Percentiles rank a stretch among this genome's conserved stretches.
Evolutionary conservation across 2,797 vertebrate species (phyloP).

Genomic region (Myoxocephalus aenaeus): DNA sequence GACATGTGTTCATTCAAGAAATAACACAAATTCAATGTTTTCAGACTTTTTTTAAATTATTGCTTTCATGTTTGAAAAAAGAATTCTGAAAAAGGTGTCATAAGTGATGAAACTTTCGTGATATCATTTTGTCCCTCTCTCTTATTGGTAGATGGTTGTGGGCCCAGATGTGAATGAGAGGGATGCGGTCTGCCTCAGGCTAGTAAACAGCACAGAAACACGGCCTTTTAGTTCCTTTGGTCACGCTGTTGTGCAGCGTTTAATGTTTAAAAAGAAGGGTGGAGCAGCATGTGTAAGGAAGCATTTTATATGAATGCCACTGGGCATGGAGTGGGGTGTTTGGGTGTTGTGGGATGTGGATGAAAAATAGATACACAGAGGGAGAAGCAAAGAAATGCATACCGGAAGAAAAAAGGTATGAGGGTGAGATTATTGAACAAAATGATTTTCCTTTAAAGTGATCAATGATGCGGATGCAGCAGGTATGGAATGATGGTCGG

Average conservation of each 20-base stretch:
- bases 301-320: slow-evolving; percentile 81
- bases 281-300: slow-evolving; percentile 83
- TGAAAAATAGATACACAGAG: slow-evolving; percentile 26
- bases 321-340: slow-evolving; percentile 59
- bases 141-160: slow-evolving; percentile 55
- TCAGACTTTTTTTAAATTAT: neutral
- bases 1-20: neutral
- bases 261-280: slow-evolving; percentile 87
- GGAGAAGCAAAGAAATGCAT: neutral
- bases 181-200: slow-evolving; percentile 72
- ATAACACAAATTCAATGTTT: neutral
- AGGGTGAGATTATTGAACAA: slow-evolving; percentile 15
- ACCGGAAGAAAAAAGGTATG: neutral
- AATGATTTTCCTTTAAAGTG: slow-evolving; percentile 16
- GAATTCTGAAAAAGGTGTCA: slow-evolving; percentile 29
- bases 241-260: slow-evolving; percentile 75
- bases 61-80: slow-evolving; percentile 4
- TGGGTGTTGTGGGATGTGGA: slow-evolving; percentile 42
- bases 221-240: slow-evolving; percentile 78
- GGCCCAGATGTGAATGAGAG: slow-evolving; percentile 69
- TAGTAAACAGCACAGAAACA: slow-evolving; percentile 79
- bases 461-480: slow-evolving; percentile 15
- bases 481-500: slow-evolving; percentile 67
- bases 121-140: slow-evolving; percentile 59
- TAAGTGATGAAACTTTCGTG: slow-evolving; percentile 41